These are phyloP conservation scores for Psittacara wagleri DNA, from an alignment of 2,113 vertebrate genomes.

Conservation along the genomic window DNA sequence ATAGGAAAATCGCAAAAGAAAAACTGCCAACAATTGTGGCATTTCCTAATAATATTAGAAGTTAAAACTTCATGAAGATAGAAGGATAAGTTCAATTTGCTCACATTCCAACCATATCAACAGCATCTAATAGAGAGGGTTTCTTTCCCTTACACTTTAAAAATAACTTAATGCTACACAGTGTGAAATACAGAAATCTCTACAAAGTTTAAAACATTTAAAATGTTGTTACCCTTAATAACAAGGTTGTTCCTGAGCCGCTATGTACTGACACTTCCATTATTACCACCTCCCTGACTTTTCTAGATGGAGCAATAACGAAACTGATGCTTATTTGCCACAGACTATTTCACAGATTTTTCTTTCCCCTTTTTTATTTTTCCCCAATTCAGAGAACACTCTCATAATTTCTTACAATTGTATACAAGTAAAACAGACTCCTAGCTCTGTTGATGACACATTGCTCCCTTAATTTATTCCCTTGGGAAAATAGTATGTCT, in stretches of 20 bases:
- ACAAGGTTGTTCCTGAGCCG: neutral
- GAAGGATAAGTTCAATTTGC: neutral
- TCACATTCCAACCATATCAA: neutral
- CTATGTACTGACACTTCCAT: neutral
- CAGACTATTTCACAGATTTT: neutral
- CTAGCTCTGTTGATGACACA: neutral
- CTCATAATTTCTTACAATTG: neutral
- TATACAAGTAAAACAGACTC: neutral
- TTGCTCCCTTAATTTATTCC: neutral
- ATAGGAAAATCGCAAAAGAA: neutral
- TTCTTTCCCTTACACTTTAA: neutral
- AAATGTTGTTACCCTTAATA: neutral
- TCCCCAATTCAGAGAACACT: neutral
- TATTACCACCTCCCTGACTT: neutral
- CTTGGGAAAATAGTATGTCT: neutral
- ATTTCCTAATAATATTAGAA: constrained; percentile 6
- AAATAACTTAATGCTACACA: neutral
- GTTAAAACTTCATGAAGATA: neutral
- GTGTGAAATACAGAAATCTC: neutral
- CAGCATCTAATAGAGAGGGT: neutral
- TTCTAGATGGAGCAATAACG: neutral
- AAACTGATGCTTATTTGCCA: neutral
- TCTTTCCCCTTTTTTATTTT: neutral
- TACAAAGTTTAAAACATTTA: neutral
- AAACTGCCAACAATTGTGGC: neutral